phyloP scores from a whole-genome alignment of 2,888 invertebrate species.

The Norana najaformis region DNA sequence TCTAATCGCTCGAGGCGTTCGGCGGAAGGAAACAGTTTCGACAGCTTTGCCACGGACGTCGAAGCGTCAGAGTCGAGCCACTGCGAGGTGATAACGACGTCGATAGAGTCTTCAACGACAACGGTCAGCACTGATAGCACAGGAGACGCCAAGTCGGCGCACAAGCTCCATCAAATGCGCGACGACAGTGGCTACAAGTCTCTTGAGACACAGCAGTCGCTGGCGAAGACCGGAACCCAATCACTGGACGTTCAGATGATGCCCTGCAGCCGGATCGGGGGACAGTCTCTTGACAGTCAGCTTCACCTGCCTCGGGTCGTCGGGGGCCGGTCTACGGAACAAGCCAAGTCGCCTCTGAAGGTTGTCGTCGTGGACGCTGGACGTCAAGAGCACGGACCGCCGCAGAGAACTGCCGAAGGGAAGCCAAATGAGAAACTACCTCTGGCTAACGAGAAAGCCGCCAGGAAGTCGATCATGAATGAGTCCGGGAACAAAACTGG shows the following conservation, averaged over 20 bases:
- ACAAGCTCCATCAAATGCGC: slow-evolving; percentile 58
- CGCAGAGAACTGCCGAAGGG: not conserved
- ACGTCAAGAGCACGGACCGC: not conserved
- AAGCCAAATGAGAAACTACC: not conserved
- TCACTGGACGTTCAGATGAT: not conserved
- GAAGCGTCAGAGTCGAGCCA: slow-evolving; percentile 65
- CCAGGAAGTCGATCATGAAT: not conserved
- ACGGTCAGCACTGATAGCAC: slow-evolving; percentile 64
- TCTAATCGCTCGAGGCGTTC: not conserved
- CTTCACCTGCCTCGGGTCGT: not conserved
- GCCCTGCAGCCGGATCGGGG: not conserved
- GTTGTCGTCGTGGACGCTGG: not conserved
- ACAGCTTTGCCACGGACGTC: slow-evolving; percentile 63
- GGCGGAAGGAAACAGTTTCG: slow-evolving; percentile 63
- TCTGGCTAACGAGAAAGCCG: not conserved
- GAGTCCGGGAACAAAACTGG: not conserved
- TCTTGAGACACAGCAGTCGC: slow-evolving; percentile 58
- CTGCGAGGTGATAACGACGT: slow-evolving; percentile 64
- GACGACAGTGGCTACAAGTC: slow-evolving; percentile 60
- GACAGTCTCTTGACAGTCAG: not conserved
- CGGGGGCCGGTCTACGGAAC: not conserved
- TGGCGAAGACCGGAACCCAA: slow-evolving; percentile 20
- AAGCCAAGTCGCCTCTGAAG: not conserved
- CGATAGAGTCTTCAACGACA: slow-evolving; percentile 62
- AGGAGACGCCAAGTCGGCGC: slow-evolving; percentile 60